Evolutionary conservation across 1,140 invertebrate genomes (phyloP).

Genomic region (silkworm (Bombyx mori)): DNA sequence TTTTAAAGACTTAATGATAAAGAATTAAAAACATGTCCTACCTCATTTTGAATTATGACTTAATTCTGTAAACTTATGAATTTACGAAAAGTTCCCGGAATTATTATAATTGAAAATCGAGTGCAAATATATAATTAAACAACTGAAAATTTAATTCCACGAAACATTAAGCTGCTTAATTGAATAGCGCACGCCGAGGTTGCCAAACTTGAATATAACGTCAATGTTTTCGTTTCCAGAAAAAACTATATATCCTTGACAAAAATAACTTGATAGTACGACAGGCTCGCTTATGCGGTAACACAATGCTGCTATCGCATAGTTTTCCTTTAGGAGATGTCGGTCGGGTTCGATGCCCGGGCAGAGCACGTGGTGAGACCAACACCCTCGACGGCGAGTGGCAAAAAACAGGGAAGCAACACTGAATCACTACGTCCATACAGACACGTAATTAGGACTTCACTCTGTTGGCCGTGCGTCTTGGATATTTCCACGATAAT

Average conservation of each 20-base stretch:
- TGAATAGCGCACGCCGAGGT: no score
- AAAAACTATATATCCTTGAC: background rate
- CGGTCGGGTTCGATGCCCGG: slow-evolving; percentile 41
- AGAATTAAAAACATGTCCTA: no score
- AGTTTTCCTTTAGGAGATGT: slow-evolving; percentile 44
- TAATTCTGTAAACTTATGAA: no score
- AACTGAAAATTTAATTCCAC: no score
- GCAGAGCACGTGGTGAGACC: slow-evolving; percentile 42
- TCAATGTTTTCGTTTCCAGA: background rate
- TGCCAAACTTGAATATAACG: no score
- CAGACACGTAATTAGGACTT: background rate
- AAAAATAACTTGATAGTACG: background rate
- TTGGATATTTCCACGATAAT: no score
- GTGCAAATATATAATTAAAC: no score
- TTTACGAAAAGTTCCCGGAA: no score
- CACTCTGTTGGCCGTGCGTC: background rate
- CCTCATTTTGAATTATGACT: no score
- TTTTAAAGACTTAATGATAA: no score
- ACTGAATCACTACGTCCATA: slow-evolving; percentile 19
- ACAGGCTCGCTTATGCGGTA: slow-evolving; percentile 10
- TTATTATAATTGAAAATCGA: no score
- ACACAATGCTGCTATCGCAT: slow-evolving; percentile 21
- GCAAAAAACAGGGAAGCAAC: slow-evolving; percentile 41
- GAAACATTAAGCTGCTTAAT: no score
- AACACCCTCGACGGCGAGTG: slow-evolving; percentile 27